Conservation (phyloP, 2,113 vertebrate genomes). For the Cacatua alba region DNA sequence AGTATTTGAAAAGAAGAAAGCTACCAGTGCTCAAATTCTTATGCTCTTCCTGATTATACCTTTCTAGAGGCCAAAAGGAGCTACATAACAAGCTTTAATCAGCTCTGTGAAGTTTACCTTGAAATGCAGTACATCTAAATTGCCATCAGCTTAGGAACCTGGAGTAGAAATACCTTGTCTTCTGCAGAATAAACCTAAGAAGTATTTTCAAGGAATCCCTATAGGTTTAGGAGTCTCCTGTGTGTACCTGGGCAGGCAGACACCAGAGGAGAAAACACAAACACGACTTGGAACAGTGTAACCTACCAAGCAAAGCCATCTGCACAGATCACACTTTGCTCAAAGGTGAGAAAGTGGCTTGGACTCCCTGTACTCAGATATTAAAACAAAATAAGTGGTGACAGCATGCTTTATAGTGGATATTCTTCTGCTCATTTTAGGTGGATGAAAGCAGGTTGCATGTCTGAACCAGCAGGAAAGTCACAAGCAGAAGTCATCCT, state of each 20-base stretch:
- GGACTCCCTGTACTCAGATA: not conserved
- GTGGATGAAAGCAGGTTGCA: not conserved
- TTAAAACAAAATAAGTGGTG: not conserved
- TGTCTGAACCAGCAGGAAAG: not conserved
- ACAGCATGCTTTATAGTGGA: not conserved
- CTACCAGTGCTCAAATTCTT: not conserved
- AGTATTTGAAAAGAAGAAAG: slow-evolving; percentile 17
- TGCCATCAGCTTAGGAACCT: not conserved
- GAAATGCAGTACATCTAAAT: slow-evolving; percentile 5
- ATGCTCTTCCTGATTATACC: not conserved
- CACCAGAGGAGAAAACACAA: not conserved
- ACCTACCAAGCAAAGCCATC: not conserved
- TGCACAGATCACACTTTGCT: not conserved
- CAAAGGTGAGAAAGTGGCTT: not conserved
- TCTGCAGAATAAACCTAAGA: not conserved
- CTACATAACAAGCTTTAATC: not conserved
- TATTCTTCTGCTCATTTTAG: not conserved
- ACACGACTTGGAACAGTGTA: not conserved
- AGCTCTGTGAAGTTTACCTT: slow-evolving; percentile 34
- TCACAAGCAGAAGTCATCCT: not conserved
- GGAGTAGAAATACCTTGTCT: not conserved
- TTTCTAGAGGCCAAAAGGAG: not conserved
- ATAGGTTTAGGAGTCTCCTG: not conserved
- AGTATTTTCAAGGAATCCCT: not conserved
- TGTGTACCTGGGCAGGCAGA: not conserved